These are phyloP conservation scores for Drosophila repleta DNA, from an alignment of 1,140 invertebrate genomes.

Conservation along the genomic window DNA sequence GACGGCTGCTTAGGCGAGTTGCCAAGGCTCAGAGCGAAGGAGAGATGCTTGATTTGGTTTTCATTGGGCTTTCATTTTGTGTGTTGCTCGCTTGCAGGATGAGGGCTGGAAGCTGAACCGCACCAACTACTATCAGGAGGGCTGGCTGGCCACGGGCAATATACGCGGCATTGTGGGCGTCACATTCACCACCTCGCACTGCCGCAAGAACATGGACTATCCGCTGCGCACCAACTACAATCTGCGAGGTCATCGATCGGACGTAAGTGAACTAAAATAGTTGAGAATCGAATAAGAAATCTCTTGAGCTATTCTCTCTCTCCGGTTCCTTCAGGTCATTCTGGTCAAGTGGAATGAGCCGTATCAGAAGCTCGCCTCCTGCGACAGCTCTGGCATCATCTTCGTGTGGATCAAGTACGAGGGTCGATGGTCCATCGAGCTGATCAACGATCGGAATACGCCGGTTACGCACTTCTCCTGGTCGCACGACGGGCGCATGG, in stretches of 20 bases:
- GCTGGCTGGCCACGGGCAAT: conserved; percentile 98
- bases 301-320: not conserved
- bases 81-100: conserved; percentile 86
- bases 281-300: not conserved
- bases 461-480: conserved; percentile 98
- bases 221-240: conserved; percentile 98
- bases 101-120: conserved; percentile 97
- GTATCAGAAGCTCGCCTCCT: conserved; percentile 98
- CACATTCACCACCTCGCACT: conserved; percentile 97
- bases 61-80: conserved; percentile 25
- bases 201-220: conserved; percentile 91
- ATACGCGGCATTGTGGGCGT: conserved; percentile 97
- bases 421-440: conserved; percentile 98
- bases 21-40: conserved; percentile 35
- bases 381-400: conserved; percentile 98
- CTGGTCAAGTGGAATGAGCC: conserved; percentile 99
- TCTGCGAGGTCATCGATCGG: conserved; percentile 96
- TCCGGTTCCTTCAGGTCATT: conserved; percentile 90
- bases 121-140: conserved; percentile 98
- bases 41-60: conserved; percentile 34
- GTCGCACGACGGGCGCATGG: conserved; percentile 99
- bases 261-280: conserved; percentile 87
- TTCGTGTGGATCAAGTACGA: conserved; percentile 99
- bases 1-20: conserved; percentile 58
- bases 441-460: conserved; percentile 98